A percentile compares a stretch with the other conserved stretches of the same genome.
Conservation (phyloP, 2,888 invertebrate species). For the Meta bourneti region DNA sequence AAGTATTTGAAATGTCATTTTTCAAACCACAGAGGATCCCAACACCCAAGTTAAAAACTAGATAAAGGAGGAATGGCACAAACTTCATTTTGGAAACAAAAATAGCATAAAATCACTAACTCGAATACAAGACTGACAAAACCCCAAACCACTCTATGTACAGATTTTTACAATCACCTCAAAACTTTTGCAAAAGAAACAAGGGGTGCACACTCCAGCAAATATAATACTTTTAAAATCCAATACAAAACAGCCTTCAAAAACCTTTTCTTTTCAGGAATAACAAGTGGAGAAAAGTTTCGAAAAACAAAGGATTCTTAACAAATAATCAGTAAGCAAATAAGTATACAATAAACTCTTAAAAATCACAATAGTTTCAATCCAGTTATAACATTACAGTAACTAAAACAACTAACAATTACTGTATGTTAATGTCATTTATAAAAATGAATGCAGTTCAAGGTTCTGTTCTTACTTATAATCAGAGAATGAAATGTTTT, state of each 20-base stretch:
- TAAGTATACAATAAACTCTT: background rate
- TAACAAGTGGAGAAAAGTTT: background rate
- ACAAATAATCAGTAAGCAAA: background rate
- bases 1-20: background rate
- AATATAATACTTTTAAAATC: background rate
- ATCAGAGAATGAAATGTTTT: too few relatives aligned
- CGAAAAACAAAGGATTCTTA: background rate
- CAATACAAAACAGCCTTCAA: background rate
- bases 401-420: slow-evolving; percentile 1
- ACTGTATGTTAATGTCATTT: background rate
- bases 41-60: slow-evolving; percentile 36
- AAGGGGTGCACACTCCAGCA: background rate
- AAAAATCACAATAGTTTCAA: background rate
- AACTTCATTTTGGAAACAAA: background rate
- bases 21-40: slow-evolving; percentile 27
- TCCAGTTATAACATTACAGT: background rate
- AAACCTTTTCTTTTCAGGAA: background rate
- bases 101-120: background rate
- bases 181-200: background rate
- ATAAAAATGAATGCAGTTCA: too few relatives aligned
- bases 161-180: background rate
- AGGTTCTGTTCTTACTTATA: too few relatives aligned
- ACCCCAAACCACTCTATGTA: background rate
- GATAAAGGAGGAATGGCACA: slow-evolving; percentile 56
- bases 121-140: background rate